Evolutionary conservation across 2,797 vertebrate genomes (phyloP).

Genomic region (Hephaestus fuliginosus): DNA sequence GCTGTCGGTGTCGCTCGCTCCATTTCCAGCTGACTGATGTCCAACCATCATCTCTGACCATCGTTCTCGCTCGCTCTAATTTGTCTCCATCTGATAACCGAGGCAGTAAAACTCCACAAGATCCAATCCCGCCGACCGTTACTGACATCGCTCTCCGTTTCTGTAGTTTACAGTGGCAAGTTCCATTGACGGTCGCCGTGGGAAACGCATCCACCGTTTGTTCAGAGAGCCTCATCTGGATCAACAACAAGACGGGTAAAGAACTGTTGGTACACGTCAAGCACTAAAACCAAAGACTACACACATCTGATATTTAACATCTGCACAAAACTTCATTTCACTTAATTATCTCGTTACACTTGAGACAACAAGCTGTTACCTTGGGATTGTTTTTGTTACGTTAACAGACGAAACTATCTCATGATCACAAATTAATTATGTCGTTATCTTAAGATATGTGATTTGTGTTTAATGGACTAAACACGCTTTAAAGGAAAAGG

Average conservation of each 20-base stretch:
- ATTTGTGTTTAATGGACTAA: constrained; percentile 16
- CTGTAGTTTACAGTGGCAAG: constrained; percentile 95
- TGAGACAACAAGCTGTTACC: constrained; percentile 17
- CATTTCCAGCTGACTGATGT: constrained; percentile 57
- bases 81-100: constrained; percentile 53
- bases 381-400: constrained; percentile 6
- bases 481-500: background rate
- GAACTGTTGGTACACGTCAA: background rate
- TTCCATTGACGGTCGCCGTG: constrained; percentile 94
- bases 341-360: constrained; percentile 31
- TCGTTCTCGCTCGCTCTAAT: constrained; percentile 48
- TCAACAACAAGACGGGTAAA: constrained; percentile 96
- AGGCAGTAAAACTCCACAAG: constrained; percentile 57
- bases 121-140: constrained; percentile 37
- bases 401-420: constrained; percentile 3
- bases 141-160: constrained; percentile 61
- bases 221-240: constrained; percentile 94
- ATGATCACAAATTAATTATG: constrained; percentile 42
- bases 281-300: background rate
- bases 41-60: constrained; percentile 37
- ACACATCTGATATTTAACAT: background rate
- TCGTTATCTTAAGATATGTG: constrained; percentile 14
- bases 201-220: constrained; percentile 92
- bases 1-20: constrained; percentile 32
- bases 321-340: background rate